Conservation (phyloP, 2,888 invertebrate species). For the Caenorhabditis afra region DNA sequence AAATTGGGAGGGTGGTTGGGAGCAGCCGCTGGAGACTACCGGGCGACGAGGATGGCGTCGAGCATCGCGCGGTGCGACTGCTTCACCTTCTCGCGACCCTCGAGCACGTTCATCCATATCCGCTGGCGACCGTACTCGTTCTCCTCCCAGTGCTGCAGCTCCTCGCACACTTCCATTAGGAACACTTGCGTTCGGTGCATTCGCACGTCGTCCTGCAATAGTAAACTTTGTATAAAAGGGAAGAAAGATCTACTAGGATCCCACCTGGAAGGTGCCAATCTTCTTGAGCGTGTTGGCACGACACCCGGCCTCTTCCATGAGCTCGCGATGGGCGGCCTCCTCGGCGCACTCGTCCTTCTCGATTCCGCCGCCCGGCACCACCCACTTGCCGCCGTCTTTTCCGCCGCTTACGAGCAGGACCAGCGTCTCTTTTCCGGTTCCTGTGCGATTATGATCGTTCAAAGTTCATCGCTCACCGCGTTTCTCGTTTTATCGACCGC, state of each 20-base stretch:
- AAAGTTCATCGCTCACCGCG: too few species aligned
- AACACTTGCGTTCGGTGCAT: slow-evolving; percentile 75
- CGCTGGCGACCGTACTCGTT: slow-evolving; percentile 71
- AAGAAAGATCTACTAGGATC: too few species aligned
- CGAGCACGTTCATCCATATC: slow-evolving; percentile 73
- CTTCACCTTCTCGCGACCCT: slow-evolving; percentile 70
- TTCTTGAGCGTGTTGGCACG: slow-evolving; percentile 91
- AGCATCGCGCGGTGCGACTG: slow-evolving; percentile 62
- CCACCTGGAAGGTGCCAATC: slow-evolving; percentile 94
- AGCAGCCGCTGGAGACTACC: slow-evolving; percentile 31
- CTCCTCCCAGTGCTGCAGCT: slow-evolving; percentile 75
- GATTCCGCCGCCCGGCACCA: slow-evolving; percentile 96
- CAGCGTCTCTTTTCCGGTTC: slow-evolving; percentile 57
- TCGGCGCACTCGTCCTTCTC: slow-evolving; percentile 92
- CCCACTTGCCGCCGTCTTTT: slow-evolving; percentile 84
- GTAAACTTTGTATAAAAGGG: too few species aligned
- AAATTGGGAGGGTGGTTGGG: too few species aligned
- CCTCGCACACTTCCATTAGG: slow-evolving; percentile 72
- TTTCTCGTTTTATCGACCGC: too few species aligned
- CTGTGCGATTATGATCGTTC: slow-evolving; percentile 48
- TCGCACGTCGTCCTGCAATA: slow-evolving; percentile 77
- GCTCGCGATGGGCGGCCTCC: slow-evolving; percentile 93
- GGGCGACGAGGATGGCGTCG: slow-evolving; percentile 58
- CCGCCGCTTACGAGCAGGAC: slow-evolving; percentile 75
- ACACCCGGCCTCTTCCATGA: slow-evolving; percentile 96